Evolutionary conservation across 2,113 vertebrate genomes (phyloP).

Genomic region (Anguilla rostrata): DNA sequence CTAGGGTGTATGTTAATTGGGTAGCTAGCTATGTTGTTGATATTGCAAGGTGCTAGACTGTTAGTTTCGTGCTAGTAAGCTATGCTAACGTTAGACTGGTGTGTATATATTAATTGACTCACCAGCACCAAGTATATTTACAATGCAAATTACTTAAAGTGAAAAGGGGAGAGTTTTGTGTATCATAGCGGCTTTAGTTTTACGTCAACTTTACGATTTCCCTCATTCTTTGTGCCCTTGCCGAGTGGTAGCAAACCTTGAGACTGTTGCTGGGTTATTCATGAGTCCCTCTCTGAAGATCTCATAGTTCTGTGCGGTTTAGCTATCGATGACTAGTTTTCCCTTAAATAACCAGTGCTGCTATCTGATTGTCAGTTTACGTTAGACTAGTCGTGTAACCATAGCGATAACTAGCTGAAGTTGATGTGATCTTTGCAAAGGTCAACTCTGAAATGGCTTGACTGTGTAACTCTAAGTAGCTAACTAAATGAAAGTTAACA

Average conservation of each 20-base stretch:
- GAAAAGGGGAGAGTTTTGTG: background rate
- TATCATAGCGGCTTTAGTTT: background rate
- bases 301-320: background rate
- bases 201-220: background rate
- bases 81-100: background rate
- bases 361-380: background rate
- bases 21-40: conserved; percentile 12
- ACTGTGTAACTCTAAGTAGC: background rate
- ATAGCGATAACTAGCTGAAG: too few species aligned
- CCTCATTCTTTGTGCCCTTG: conserved; percentile 6
- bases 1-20: conserved; percentile 4
- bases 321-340: background rate
- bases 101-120: conserved; percentile 18
- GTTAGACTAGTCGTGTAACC: background rate
- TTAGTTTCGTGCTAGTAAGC: background rate
- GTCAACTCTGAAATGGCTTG: background rate
- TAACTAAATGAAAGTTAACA: background rate
- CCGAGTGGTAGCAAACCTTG: too few species aligned
- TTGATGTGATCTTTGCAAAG: too few species aligned
- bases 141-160: background rate
- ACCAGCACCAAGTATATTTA: background rate
- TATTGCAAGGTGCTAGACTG: background rate
- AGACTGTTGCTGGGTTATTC: background rate
- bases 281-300: background rate
- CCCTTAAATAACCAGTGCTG: background rate